Evolutionary conservation across 2,113 vertebrate genomes (phyloP), one percentile per base, ranked within the genome.

Genomic region (Crypturellus undulatus): DNA sequence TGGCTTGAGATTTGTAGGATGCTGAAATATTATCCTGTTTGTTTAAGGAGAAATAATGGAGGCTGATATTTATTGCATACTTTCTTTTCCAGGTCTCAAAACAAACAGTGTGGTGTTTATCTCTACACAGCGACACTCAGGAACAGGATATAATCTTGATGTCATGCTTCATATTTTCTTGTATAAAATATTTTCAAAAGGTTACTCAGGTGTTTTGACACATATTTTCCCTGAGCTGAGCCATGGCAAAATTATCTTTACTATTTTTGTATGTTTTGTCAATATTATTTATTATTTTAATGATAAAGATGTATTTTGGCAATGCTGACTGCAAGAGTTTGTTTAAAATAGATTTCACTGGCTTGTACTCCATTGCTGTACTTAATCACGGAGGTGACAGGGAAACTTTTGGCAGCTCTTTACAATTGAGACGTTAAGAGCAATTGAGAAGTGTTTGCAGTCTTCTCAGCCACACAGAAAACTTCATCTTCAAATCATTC

Each of bases 201-300:
- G 79, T 94, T 83, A 90, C 21, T 90, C 49, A 96, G 80, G 80
- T 95, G 75, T 87, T 96, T 84, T 92, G 70, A 84, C 62, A 62
- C 1, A 0, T 84, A 84, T 89, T 96, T 92, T 86, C 40, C 69
- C 43, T 40, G 40, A 86, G 45, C 43, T 90, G n/a, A 63, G 24
- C 49, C 49, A 38, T 72, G 92, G 49, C 15, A 72, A 34, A 73
- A 38, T 92, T 54, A n/a, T 76, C 21, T 56, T 84, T 81, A 34
- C n/a, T 84, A 73, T 84, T 95, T 94, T 87, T 84, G 59, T 43
- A 56, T 87, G 38, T 84, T 92, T 90, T 90, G 30, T 89, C 79
- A 89, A 62, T 51, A 67, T 67, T 95, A 84, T 90, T 94, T 96
- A 84, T 96, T 96, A 75, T 96, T 95, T 93, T 90, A 95, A 87